Evolutionary conservation across 1,140 invertebrate genomes (phyloP), one percentile per base, ranked within the genome.

Genomic region (Adelges cooleyi): DNA sequence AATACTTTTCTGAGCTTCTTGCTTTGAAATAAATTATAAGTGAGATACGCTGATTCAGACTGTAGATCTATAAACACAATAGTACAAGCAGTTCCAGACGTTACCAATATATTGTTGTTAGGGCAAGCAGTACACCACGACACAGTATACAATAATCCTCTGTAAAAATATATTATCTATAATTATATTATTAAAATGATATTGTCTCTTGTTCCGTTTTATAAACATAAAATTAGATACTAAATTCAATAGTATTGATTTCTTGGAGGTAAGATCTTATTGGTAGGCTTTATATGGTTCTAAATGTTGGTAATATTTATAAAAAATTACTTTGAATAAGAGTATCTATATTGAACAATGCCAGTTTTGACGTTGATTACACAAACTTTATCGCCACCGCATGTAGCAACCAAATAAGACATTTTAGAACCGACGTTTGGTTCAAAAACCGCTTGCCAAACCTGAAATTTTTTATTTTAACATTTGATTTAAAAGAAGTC

Each of bases 351-450:
- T 51, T 78, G 71, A 8, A 80, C 77, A 29, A 73, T 72, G 17
- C 77, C 77, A 15, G 75, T 75, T 17, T 69, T 65, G 25, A 75
- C 75, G 69, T 80, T 76, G 25, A 79, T 77, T 13, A 81, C 71
- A 68, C 78, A 80, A 1, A 81, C 74, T 25, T 73, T 77, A 25
- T 79, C 75, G 20, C 79, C 78, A 22, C 78, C 79, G 71, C 78
- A 80, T 0, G 78, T 79, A 2, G 79, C 79, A 3, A 81, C 72
- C 8, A 72, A 75, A 51, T 69, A 66, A 67, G 71, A 70, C 6
- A 70, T 75, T 46, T 68, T 68, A 67, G 71, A 70, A 40, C 72
- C 50, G 2, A 69, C 53, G 53, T 73, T 66, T 5, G 79, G 79
- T 67, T 79, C 77, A 71, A 80, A 78, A 0, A 72, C 74, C 70